Conservation (phyloP, 1,140 invertebrate species). For the Conus ventricosus region DNA sequence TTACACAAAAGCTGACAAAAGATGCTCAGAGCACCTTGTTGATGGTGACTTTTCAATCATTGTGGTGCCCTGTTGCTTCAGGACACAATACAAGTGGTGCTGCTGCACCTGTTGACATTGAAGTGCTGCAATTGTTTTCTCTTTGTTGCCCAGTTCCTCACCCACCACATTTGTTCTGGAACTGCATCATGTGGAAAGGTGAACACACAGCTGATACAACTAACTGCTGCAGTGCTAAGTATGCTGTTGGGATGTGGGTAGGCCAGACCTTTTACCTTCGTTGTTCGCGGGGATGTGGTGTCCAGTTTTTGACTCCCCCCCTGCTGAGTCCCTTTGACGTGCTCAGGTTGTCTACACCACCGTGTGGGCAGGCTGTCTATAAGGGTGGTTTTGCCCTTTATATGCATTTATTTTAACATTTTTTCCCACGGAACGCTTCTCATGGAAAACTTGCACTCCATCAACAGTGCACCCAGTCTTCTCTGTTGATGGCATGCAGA, state of each 20-base stretch:
- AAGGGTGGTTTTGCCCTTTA: constrained; percentile 42
- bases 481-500: background rate
- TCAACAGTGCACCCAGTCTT: background rate
- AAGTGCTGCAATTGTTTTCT: constrained; percentile 24
- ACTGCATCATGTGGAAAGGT: background rate
- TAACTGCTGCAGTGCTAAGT: constrained; percentile 21
- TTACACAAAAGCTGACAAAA: background rate
- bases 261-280: constrained; percentile 25
- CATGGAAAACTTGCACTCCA: background rate
- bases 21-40: background rate
- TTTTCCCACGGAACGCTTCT: constrained; percentile 14
- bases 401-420: constrained; percentile 45
- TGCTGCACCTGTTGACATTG: background rate
- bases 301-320: constrained; percentile 9
- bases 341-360: constrained; percentile 44
- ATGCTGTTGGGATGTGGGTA: constrained; percentile 14
- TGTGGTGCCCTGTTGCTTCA: background rate
- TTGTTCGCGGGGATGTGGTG: constrained; percentile 17
- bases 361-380: constrained; percentile 43
- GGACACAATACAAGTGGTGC: background rate
- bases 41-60: constrained; percentile 16
- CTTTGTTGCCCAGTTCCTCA: background rate
- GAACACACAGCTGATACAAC: constrained; percentile 16
- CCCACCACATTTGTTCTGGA: background rate
- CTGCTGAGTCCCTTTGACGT: constrained; percentile 22